Conservation (phyloP, 2,113 vertebrate genomes). For the Erythrocebus patas region DNA sequence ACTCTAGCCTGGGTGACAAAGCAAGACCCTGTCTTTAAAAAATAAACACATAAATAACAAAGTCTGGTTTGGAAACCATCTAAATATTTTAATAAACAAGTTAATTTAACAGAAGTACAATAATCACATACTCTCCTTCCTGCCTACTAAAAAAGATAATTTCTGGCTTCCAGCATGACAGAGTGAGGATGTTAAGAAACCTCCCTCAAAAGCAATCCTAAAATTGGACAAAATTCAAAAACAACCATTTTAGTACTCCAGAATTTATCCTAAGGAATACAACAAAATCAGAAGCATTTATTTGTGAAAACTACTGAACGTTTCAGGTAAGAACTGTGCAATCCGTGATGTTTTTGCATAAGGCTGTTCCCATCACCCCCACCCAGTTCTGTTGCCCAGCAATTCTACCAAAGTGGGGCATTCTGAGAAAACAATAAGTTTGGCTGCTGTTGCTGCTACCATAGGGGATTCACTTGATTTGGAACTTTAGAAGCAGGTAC, state of each 20-base stretch:
- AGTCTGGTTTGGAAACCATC: neutral
- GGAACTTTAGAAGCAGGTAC: neutral
- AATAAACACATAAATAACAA: too few species aligned
- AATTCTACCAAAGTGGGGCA: neutral
- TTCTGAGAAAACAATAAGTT: neutral
- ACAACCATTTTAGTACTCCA: neutral
- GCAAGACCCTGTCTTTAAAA: too few species aligned
- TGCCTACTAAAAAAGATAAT: neutral
- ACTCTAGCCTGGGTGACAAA: too few species aligned
- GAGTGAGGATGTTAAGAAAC: neutral
- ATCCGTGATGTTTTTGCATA: neutral
- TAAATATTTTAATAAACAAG: neutral
- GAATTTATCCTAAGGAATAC: neutral
- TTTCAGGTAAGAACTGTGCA: neutral
- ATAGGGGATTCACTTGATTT: neutral
- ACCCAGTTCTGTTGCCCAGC: neutral
- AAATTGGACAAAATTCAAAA: neutral
- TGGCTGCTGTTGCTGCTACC: neutral
- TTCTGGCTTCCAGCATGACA: neutral
- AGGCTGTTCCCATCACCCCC: neutral
- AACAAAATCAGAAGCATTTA: neutral
- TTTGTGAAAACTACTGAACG: neutral
- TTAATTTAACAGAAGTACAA: neutral
- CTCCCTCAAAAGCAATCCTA: neutral
- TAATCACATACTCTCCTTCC: neutral